phyloP scores from a whole-genome alignment of 2,113 vertebrate species.

The Tragelaphus buxtoni region DNA sequence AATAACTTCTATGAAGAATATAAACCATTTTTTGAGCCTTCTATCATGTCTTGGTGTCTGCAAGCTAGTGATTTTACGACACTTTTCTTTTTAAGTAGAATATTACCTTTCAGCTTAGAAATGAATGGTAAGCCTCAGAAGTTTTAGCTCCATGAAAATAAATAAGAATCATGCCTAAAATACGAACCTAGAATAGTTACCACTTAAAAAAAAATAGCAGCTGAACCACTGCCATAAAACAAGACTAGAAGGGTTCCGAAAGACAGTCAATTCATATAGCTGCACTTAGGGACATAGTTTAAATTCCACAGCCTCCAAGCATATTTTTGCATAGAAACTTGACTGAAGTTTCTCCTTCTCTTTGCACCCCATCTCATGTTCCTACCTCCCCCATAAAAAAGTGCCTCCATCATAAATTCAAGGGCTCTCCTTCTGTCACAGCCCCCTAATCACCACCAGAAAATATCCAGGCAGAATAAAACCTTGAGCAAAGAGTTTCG shows the following conservation, averaged over 20 bases:
- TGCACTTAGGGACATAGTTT: conserved; percentile 29
- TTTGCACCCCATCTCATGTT: accelerated
- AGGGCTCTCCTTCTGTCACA: not conserved
- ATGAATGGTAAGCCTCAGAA: conserved; percentile 56
- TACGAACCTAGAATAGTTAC: conserved; percentile 17
- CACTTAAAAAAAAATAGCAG: not conserved
- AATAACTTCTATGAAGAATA: conserved; percentile 40
- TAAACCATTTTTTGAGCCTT: not conserved
- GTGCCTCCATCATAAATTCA: not conserved
- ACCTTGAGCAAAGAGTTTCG: not conserved
- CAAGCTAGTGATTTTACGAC: conserved; percentile 64
- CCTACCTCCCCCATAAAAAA: not conserved
- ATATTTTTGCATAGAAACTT: not conserved
- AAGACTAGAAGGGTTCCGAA: conserved; percentile 24
- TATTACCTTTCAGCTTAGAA: conserved; percentile 64
- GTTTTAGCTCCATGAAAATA: conserved; percentile 58
- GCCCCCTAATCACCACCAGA: not conserved
- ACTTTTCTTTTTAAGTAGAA: conserved; percentile 26
- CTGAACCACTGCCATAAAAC: conserved; percentile 35
- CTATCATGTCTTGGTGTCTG: conserved; percentile 43
- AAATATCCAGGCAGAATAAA: not conserved
- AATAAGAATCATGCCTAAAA: conserved; percentile 53
- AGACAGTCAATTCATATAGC: conserved; percentile 12
- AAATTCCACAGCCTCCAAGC: conserved; percentile 54
- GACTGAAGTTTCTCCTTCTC: not conserved